Evolutionary conservation across 1,140 invertebrate genomes (phyloP).

Genomic region (Brachystomella parvula): DNA sequence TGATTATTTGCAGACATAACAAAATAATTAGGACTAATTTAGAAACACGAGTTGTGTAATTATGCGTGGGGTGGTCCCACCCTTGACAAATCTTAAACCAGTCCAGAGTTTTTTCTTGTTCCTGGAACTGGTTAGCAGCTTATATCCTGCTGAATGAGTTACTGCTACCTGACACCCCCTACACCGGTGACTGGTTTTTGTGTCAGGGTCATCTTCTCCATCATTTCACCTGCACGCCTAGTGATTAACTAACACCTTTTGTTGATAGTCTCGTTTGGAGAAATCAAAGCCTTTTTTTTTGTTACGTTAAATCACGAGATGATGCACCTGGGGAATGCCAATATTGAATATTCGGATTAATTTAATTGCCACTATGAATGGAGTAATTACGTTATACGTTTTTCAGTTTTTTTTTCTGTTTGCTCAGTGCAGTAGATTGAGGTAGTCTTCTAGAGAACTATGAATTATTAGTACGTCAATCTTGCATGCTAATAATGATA

Average conservation of each 20-base stretch:
- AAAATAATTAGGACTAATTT: too few relatives aligned
- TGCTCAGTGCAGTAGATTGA: too few relatives aligned
- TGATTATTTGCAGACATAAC: too few relatives aligned
- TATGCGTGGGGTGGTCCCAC: too few relatives aligned
- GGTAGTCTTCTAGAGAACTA: too few relatives aligned
- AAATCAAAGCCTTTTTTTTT: not conserved
- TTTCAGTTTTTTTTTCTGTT: not conserved
- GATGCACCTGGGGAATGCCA: not conserved
- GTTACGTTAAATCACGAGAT: not conserved
- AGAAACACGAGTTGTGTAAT: too few relatives aligned
- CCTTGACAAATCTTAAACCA: too few relatives aligned
- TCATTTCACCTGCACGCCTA: not conserved
- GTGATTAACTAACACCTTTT: not conserved
- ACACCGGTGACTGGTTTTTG: not conserved
- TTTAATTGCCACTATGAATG: not conserved
- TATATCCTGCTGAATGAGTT: not conserved
- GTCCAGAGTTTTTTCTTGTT: not conserved
- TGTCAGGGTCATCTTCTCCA: not conserved
- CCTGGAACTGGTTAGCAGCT: not conserved
- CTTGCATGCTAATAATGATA: too few relatives aligned
- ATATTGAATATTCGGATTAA: not conserved
- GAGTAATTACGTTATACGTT: not conserved
- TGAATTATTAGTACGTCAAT: too few relatives aligned
- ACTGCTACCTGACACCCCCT: too few relatives aligned
- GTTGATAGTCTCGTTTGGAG: not conserved